Base-by-base conservation (phyloP, 1,140 invertebrate genomes). In the Philotrypesis tridentata region DNA sequence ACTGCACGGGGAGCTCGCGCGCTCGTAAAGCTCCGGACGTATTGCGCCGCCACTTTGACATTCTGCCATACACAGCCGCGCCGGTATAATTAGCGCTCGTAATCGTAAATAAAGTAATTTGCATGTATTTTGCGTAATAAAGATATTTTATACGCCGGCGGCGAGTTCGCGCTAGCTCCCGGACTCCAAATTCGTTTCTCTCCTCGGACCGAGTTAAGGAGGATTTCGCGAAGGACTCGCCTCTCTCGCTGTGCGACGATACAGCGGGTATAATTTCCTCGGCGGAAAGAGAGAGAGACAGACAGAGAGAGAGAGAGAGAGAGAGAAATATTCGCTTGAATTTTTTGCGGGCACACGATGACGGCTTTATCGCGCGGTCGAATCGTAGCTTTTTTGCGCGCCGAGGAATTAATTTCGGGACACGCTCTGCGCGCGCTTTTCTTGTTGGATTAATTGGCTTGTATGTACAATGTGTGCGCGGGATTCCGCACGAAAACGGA, bases 101-200 rank as follows among this genome's bases (percentile, higher is more conserved):
- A 89, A 89, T 85, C 89, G 83, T 90, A 90, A 89, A 90, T 89
- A 89, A 89, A 86, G 85, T 89, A 89, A 90, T 90, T 89, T 90
- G 87, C 89, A 90, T 90, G 85, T 85, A 87, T 88, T 89, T 89
- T 89, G 86, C 89, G 87, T 89, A 88, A 90, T 90, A 88, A 87
- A 89, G 87, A 88, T 89, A 88, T 89, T 90, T 89, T 89, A 89
- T 87, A 84, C 80, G 75, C 83, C 40, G 33, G n/a, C 14, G 12
- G 1, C 72, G 60, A 37, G 7, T 14, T 25, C n/a, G 1, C 37
- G 6, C 33, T 40, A 65, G 70, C 33, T 80, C 33, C 55, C 12
- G 55, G 78, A 37, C 68, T 87, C 86, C 85, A n/a, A n/a, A n/a
- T n/a, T n/a, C n/a, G n/a, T 88, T 88, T 87, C 5, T 7, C 27